Conservation (phyloP, 2,888 invertebrate species). For the Acanthoscelides obtectus region DNA sequence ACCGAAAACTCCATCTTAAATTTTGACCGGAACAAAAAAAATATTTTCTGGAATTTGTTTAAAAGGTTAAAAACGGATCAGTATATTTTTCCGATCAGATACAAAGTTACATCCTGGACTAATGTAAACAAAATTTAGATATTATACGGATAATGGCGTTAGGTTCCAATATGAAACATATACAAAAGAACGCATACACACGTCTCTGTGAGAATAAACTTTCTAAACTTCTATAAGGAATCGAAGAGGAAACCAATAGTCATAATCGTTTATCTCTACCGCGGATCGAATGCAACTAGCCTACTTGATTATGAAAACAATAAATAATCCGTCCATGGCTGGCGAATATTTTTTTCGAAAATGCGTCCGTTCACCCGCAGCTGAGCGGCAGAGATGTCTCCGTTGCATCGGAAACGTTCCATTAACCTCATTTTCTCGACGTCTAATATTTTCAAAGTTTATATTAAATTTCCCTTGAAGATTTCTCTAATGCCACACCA, state of each 20-base stretch:
- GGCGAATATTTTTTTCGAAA: constrained; percentile 2
- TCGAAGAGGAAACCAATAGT: neutral
- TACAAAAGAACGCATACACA: too few species aligned
- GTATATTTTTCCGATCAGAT: too few species aligned
- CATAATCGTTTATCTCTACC: neutral
- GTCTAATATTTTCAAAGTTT: constrained; percentile 28
- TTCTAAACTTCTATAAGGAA: neutral
- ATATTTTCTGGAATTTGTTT: too few species aligned
- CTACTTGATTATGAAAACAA: neutral
- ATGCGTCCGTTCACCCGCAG: constrained; percentile 11
- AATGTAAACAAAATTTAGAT: too few species aligned
- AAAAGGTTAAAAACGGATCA: too few species aligned
- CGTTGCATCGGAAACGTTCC: constrained; percentile 20
- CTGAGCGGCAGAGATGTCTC: neutral
- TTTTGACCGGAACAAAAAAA: too few species aligned
- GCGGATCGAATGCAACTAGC: neutral
- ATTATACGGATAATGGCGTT: too few species aligned
- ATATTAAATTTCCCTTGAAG: constrained; percentile 29
- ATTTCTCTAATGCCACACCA: constrained; percentile 16
- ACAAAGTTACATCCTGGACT: too few species aligned
- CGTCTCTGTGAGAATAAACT: neutral
- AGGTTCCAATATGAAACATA: too few species aligned
- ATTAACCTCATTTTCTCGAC: constrained; percentile 30
- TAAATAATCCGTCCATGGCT: neutral
- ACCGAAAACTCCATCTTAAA: too few species aligned